Evolutionary conservation across 2,113 vertebrate genomes (phyloP).

Genomic region (Mormyrus iriodes): DNA sequence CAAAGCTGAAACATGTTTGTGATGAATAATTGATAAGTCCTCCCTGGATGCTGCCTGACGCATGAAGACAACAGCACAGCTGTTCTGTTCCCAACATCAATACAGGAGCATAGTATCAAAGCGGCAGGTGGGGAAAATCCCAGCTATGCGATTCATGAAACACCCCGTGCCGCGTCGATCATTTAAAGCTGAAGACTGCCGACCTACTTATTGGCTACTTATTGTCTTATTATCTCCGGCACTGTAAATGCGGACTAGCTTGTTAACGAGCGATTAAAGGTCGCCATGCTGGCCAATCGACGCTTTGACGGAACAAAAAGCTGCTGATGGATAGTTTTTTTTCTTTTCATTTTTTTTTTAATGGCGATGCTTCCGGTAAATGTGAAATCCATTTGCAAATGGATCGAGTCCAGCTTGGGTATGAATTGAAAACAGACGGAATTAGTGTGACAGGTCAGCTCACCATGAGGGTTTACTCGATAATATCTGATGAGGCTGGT

Average conservation of each 20-base stretch:
- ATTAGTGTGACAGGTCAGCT: not conserved
- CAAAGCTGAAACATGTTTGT: not conserved
- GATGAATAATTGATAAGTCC: conserved; percentile 12
- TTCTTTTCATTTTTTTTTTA: not conserved
- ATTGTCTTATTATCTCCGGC: not conserved
- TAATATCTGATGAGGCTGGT: not conserved
- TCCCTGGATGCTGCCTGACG: conserved; percentile 9
- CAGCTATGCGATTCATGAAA: not conserved
- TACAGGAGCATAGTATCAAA: not conserved
- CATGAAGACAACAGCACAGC: not conserved
- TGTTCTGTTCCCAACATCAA: not conserved
- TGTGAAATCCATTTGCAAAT: not conserved
- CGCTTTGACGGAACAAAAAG: not conserved
- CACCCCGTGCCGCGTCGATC: not conserved
- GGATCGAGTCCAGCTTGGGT: not conserved
- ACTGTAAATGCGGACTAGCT: not conserved
- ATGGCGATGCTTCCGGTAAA: not conserved
- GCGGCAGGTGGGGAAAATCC: not conserved
- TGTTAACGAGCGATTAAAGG: not conserved
- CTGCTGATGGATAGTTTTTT: not conserved
- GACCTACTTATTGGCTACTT: not conserved
- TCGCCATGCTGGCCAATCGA: not conserved
- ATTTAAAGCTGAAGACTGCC: not conserved
- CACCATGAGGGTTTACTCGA: not conserved
- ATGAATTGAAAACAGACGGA: not conserved